These are phyloP conservation scores for Trachelus stipa DNA, from an alignment of 2,888 invertebrate genomes.

Conservation along the genomic window DNA sequence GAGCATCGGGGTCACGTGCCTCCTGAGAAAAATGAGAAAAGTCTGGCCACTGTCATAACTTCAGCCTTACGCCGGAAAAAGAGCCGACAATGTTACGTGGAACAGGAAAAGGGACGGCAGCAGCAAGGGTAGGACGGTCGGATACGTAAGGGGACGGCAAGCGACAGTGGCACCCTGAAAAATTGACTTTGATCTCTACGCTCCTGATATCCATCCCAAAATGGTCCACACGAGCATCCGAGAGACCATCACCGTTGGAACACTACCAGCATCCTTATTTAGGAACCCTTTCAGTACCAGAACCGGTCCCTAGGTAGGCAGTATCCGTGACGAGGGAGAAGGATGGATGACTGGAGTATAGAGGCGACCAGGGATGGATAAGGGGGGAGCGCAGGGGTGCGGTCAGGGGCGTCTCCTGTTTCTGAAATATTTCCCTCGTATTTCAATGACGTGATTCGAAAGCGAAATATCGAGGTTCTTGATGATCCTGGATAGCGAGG, in stretches of 20 bases:
- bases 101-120: not conserved
- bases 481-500: slow-evolving; percentile 16
- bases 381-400: not conserved
- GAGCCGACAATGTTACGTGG: not conserved
- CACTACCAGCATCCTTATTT: not conserved
- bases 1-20: slow-evolving; percentile 6
- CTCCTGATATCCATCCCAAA: not conserved
- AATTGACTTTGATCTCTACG: not conserved
- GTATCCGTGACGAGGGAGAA: not conserved
- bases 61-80: not conserved
- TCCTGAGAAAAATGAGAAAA: slow-evolving; percentile 7
- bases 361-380: not conserved
- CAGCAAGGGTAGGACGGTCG: not conserved
- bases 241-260: not conserved
- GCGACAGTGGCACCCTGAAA: not conserved
- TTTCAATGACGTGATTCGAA: slow-evolving; percentile 27
- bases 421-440: slow-evolving; percentile 24
- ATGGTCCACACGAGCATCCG: not conserved
- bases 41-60: slow-evolving; percentile 7
- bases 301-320: not conserved
- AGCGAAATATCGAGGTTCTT: slow-evolving; percentile 20
- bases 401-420: slow-evolving; percentile 16
- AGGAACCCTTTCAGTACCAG: not conserved
- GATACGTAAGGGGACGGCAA: not conserved
- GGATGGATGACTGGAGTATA: not conserved